These are phyloP conservation scores for Paedocypris micromegethes DNA, from an alignment of 2,797 vertebrate genomes.

Conservation along the genomic window DNA sequence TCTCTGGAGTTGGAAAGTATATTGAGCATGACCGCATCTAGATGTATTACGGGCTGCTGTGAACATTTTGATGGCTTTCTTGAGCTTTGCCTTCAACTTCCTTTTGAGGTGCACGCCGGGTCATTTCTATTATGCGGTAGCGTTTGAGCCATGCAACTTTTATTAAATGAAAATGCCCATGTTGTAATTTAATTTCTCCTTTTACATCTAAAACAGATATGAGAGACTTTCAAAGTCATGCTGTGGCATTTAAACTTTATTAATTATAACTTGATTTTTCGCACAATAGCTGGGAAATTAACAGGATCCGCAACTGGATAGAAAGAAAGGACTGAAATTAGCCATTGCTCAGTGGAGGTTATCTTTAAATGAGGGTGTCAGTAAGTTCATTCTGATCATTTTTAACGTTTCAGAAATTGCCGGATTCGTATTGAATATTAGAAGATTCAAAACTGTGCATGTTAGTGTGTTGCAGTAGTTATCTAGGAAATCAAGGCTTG, in stretches of 20 bases:
- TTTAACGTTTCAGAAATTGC: background rate
- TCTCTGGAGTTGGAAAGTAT: background rate
- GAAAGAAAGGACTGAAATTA: background rate
- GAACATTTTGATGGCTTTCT: constrained; percentile 2
- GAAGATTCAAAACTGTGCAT: too few relatives aligned
- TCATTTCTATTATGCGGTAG: background rate
- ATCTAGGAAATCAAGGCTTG: too few relatives aligned
- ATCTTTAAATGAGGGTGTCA: background rate
- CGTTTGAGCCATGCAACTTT: background rate
- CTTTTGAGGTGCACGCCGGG: background rate
- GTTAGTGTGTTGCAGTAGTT: too few relatives aligned
- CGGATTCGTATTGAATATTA: too few relatives aligned
- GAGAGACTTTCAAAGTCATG: background rate
- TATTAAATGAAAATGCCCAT: background rate
- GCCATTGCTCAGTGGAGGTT: background rate
- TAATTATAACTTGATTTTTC: background rate
- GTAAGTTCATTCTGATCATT: background rate
- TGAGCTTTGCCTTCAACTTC: background rate
- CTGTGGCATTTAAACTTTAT: background rate
- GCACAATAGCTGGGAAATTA: background rate
- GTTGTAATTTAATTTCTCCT: background rate
- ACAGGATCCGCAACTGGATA: background rate
- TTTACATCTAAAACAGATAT: background rate
- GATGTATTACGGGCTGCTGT: constrained; percentile 8
- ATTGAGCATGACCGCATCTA: background rate